Conservation (phyloP, 2,888 invertebrate species). For the Acrocera orbiculus region DNA sequence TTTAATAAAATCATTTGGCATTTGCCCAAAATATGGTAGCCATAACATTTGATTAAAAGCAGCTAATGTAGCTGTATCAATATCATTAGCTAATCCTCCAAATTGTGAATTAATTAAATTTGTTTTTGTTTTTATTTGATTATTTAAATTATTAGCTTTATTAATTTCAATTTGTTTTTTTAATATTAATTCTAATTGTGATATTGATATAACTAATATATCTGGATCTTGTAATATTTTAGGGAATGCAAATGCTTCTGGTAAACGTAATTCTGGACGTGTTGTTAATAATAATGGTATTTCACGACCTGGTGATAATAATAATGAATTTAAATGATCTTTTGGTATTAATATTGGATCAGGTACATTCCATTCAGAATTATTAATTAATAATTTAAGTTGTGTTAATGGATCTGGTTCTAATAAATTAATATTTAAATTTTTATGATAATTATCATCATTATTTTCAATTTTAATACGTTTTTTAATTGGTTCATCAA, state of each 20-base stretch:
- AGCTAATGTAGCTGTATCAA: constrained; percentile 50
- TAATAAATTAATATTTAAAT: constrained; percentile 24
- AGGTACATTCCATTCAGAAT: constrained; percentile 52
- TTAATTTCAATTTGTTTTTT: constrained; percentile 34
- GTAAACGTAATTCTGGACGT: constrained; percentile 53
- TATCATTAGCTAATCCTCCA: constrained; percentile 42
- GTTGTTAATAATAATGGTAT: constrained; percentile 55
- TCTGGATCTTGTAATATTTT: constrained; percentile 59
- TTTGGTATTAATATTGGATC: constrained; percentile 69
- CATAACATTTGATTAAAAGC: constrained; percentile 57
- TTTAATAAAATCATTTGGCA: constrained; percentile 34
- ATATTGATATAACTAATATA: constrained; percentile 56
- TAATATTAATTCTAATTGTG: constrained; percentile 49
- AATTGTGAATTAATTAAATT: constrained; percentile 13
- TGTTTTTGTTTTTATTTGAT: constrained; percentile 8
- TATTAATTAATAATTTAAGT: constrained; percentile 46
- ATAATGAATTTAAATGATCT: constrained; percentile 49
- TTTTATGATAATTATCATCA: constrained; percentile 30
- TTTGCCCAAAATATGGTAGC: constrained; percentile 42
- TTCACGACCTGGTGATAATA: constrained; percentile 55
- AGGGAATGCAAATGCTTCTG: constrained; percentile 55
- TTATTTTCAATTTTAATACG: constrained; percentile 34
- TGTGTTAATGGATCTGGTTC: constrained; percentile 50
- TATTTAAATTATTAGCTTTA: constrained; percentile 7
- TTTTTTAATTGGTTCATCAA: constrained; percentile 33